These are phyloP conservation scores for Tenodera sinensis DNA, from an alignment of 2,888 invertebrate genomes.

Conservation along the genomic window DNA sequence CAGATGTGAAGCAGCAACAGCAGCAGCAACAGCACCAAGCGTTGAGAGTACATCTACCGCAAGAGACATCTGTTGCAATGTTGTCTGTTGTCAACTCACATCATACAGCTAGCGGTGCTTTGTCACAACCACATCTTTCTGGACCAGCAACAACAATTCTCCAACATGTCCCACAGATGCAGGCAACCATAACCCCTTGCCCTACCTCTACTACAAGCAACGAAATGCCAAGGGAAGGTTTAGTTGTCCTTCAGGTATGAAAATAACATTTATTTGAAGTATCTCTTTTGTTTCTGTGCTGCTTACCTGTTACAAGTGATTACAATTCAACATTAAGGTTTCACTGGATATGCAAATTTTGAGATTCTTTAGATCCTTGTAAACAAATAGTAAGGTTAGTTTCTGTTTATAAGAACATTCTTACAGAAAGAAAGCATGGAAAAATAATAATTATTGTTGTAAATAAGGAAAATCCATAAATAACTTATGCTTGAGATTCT, in stretches of 20 bases:
- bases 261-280: not conserved
- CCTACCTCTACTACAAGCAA: slow-evolving; percentile 47
- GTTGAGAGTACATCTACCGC: slow-evolving; percentile 12
- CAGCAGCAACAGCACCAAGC: not conserved
- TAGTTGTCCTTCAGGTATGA: slow-evolving; percentile 58
- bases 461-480: too few species aligned
- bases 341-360: too few species aligned
- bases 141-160: slow-evolving; percentile 28
- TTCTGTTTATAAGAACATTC: not conserved
- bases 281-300: not conserved
- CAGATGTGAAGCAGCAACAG: slow-evolving; percentile 3
- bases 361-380: not conserved
- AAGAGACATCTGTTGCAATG: slow-evolving; percentile 57
- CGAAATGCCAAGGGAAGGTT: slow-evolving; percentile 58
- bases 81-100: slow-evolving; percentile 60
- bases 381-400: not conserved
- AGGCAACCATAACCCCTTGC: slow-evolving; percentile 66
- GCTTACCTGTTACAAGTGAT: too few species aligned
- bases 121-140: slow-evolving; percentile 22
- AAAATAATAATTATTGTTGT: too few species aligned
- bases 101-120: slow-evolving; percentile 9
- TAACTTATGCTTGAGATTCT: too few species aligned
- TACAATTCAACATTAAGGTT: not conserved
- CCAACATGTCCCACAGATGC: slow-evolving; percentile 52
- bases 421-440: too few species aligned